phyloP scores from a whole-genome alignment of 1,140 invertebrate species.

The Ectropis grisescens region DNA sequence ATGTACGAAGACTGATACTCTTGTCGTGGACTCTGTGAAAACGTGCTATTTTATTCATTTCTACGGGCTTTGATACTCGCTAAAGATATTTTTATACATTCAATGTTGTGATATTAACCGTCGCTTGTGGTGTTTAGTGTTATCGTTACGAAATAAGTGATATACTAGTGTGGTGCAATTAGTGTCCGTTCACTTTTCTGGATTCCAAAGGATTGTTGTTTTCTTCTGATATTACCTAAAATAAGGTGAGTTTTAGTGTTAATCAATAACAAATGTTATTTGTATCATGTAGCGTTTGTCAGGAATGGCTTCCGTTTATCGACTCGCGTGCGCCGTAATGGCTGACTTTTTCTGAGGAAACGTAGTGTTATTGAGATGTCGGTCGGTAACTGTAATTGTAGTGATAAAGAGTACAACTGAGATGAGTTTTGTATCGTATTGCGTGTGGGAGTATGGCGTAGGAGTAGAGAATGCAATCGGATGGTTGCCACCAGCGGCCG shows the following conservation, averaged over 20 bases:
- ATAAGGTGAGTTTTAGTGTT: slow-evolving; percentile 36
- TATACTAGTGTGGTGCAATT: slow-evolving; percentile 48
- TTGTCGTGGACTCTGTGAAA: slow-evolving; percentile 57
- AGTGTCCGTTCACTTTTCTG: slow-evolving; percentile 44
- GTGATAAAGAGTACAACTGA: neutral
- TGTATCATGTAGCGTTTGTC: slow-evolving; percentile 49
- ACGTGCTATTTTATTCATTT: slow-evolving; percentile 49
- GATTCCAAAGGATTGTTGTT: slow-evolving; percentile 58
- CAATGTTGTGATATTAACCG: slow-evolving; percentile 50
- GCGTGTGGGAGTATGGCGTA: neutral
- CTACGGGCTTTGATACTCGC: slow-evolving; percentile 44
- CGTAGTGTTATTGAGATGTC: too few relatives aligned
- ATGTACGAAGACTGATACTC: slow-evolving; percentile 64
- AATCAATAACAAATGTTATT: slow-evolving; percentile 4
- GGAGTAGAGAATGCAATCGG: neutral
- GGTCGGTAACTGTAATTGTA: neutral
- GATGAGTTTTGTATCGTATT: neutral
- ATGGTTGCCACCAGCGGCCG: neutral
- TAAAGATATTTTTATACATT: slow-evolving; percentile 43
- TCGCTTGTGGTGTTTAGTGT: slow-evolving; percentile 53
- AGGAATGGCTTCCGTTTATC: slow-evolving; percentile 65
- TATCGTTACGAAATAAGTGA: slow-evolving; percentile 47
- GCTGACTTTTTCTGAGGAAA: slow-evolving; percentile 52
- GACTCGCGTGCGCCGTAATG: slow-evolving; percentile 66
- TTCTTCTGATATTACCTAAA: slow-evolving; percentile 33